Conservation (phyloP, 2,888 invertebrate species). For the Lasioglossum malachurum region DNA sequence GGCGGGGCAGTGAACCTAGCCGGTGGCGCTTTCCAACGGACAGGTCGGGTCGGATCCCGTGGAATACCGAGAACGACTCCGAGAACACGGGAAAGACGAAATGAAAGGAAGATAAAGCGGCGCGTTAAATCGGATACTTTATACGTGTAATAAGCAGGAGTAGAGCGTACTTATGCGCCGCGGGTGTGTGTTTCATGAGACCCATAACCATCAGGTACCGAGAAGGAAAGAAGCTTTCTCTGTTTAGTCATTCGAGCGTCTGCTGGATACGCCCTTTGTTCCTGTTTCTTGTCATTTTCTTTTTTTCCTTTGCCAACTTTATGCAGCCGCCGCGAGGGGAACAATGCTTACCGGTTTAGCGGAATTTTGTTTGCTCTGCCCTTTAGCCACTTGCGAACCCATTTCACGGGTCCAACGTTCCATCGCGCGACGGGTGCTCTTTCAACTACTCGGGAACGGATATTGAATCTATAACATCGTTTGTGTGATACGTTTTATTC, state of each 20-base stretch:
- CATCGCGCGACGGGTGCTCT: too few species aligned
- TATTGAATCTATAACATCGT: background rate
- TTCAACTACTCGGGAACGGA: background rate
- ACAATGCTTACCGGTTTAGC: background rate
- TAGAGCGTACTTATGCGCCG: conserved; percentile 49
- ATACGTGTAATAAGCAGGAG: conserved; percentile 55
- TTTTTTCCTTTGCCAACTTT: background rate
- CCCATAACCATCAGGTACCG: conserved; percentile 46
- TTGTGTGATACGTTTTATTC: background rate
- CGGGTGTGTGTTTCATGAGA: conserved; percentile 40
- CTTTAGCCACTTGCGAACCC: background rate
- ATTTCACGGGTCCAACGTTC: background rate
- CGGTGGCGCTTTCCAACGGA: conserved; percentile 2
- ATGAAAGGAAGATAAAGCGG: conserved; percentile 48
- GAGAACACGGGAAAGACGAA: conserved; percentile 33
- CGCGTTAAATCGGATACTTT: conserved; percentile 58
- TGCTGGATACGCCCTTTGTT: background rate
- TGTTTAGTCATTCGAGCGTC: conserved; percentile 31
- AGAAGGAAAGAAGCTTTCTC: conserved; percentile 33
- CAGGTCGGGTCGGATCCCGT: conserved; percentile 14
- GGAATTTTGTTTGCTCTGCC: background rate
- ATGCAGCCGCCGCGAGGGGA: too few species aligned
- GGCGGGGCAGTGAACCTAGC: background rate
- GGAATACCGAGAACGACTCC: conserved; percentile 21
- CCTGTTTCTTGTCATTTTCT: background rate